Evolutionary conservation across 2,797 vertebrate genomes (phyloP).

Genomic region (Peromyscus aztecus): DNA sequence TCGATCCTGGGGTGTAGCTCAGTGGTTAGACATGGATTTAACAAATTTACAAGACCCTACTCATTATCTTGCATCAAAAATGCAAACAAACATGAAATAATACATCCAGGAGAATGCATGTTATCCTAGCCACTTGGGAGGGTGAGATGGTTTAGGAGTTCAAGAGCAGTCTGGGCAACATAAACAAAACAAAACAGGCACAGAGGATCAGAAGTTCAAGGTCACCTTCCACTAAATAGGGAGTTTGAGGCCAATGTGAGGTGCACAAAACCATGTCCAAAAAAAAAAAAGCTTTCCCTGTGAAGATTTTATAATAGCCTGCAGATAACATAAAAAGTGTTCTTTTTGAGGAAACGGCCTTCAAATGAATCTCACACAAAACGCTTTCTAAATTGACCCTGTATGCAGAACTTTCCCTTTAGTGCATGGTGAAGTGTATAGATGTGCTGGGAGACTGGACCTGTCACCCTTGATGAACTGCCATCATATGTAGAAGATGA

Average conservation of each 20-base stretch:
- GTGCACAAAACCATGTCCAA: no score
- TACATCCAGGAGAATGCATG: neutral
- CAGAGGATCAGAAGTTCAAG: no score
- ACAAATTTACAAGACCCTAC: neutral
- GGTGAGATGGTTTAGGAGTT: no score
- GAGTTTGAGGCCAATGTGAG: no score
- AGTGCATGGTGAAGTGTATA: no score
- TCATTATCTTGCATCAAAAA: neutral
- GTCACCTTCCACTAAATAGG: no score
- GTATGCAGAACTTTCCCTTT: neutral
- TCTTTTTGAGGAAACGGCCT: neutral
- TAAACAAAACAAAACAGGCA: no score
- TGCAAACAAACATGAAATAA: neutral
- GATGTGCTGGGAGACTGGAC: neutral
- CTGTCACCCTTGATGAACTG: neutral
- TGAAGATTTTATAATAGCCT: no score
- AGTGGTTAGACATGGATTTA: neutral
- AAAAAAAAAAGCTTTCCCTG: no score
- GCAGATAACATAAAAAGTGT: no score
- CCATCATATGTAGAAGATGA: neutral
- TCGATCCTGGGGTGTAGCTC: neutral
- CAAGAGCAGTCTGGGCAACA: no score
- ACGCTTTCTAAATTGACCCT: neutral
- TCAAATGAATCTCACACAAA: neutral
- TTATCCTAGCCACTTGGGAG: neutral